These are phyloP conservation scores for Xenotilapia caudafasciata DNA, from an alignment of 2,113 vertebrate species.

Conservation along the genomic window DNA sequence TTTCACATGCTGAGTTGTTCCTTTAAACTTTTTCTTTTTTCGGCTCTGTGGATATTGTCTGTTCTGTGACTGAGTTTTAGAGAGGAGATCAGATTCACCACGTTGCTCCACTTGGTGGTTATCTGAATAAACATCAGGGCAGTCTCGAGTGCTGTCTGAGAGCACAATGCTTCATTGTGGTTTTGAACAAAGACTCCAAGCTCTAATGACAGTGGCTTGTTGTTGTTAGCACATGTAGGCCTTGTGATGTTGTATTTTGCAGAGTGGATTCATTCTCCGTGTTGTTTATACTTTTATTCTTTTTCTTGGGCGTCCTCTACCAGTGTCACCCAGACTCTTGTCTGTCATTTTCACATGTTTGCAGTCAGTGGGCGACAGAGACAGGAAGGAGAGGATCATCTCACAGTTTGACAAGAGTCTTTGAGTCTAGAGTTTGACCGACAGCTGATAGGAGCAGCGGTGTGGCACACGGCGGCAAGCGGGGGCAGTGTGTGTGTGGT, in stretches of 20 bases:
- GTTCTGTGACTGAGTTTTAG: background rate
- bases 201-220: conserved; percentile 45
- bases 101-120: conserved; percentile 43
- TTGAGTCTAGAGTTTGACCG: conserved; percentile 27
- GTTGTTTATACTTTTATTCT: background rate
- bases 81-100: conserved; percentile 16
- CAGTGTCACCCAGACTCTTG: background rate
- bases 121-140: conserved; percentile 59
- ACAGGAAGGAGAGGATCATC: conserved; percentile 29
- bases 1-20: background rate
- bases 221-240: conserved; percentile 30
- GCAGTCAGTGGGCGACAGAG: background rate
- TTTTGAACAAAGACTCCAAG: conserved; percentile 56
- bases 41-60: background rate
- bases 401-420: conserved; percentile 16
- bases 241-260: conserved; percentile 40
- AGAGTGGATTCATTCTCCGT: conserved; percentile 29
- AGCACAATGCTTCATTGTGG: conserved; percentile 57
- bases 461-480: background rate
- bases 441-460: conserved; percentile 34
- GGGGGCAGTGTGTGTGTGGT: conserved; percentile 12
- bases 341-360: background rate
- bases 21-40: background rate
- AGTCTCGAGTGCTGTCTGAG: conserved; percentile 64
- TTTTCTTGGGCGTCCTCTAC: background rate